Percentiles rank a stretch among this genome's conserved stretches.
phyloP scores from a whole-genome alignment of 35 echinoderm and acorn worm species.

The Acanthaster planci region DNA sequence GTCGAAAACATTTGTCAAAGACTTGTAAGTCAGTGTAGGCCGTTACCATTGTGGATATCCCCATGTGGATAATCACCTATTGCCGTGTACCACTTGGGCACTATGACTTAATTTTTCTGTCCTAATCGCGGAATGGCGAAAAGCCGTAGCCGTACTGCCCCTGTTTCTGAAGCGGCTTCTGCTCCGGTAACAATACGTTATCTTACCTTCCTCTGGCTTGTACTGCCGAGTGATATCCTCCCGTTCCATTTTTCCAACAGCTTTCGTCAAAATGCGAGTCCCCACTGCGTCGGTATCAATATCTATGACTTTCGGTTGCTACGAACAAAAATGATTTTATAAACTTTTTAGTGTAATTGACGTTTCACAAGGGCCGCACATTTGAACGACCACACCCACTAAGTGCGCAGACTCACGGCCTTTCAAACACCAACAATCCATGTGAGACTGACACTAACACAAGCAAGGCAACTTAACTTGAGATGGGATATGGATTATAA shows the following conservation, averaged over 20 bases:
- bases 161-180: too few relatives aligned
- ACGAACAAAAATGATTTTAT: conserved; percentile 3
- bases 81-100: too few relatives aligned
- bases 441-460: not conserved
- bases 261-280: conserved; percentile 79
- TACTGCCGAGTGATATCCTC: conserved; percentile 85
- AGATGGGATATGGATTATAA: too few relatives aligned
- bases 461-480: too few relatives aligned
- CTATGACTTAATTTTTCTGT: too few relatives aligned
- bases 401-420: not conserved
- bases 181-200: too few relatives aligned
- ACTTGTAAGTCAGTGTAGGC: too few relatives aligned
- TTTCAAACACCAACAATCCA: not conserved
- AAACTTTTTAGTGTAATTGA: not conserved
- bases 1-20: too few relatives aligned
- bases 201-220: conserved; percentile 88
- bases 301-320: conserved; percentile 58
- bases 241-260: conserved; percentile 41
- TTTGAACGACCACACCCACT: not conserved
- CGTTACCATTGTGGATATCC: too few relatives aligned
- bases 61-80: too few relatives aligned
- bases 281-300: conserved; percentile 72
- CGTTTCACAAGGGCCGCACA: not conserved
- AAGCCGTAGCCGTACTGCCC: too few relatives aligned
- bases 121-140: too few relatives aligned